Base-by-base conservation (phyloP, 1,140 invertebrate species). In the Neodiprion fabricii region DNA sequence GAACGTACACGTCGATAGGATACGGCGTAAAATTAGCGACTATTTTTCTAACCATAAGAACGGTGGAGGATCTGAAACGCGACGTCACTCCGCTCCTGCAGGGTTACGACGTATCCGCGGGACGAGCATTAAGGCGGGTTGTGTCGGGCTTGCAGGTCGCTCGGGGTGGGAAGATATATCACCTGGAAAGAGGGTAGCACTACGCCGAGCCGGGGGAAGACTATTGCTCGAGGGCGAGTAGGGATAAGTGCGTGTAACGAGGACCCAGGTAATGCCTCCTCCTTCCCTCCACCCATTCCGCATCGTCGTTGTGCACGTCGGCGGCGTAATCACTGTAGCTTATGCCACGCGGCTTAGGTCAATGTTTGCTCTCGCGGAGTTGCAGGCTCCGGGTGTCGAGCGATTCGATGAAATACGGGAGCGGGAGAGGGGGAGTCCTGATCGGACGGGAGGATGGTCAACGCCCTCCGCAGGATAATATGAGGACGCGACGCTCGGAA, bases 321-420 rank as follows among this genome's bases (percentile, higher is more conserved):
- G 28, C 28, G 28, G 28, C 28, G 78, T 83, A 83, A 83, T 83
- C 80, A 81, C 77, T 73, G 73, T 82, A 82, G 82, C 79, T 79
- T 83, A 83, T 83, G 80, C 82, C 76, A 21, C 76, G 75, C 50
- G 74, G 80, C 78, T 83, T 80, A 77, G 76, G 80, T 82, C 82
- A 83, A 83, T 81, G 77, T 83, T 83, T 78, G 79, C 80, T 79
- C 53, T 70, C 75, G 78, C 80, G 80, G 79, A 76, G 75, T 80
- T 77, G 81, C 79, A 79, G 80, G 82, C 75, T 72, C 50, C 47
- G 28, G 14, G 61, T 14, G 21, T n/a, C 61, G 61, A 66, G 61
- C 14, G 61, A 21, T n/a, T 66, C 28, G 28, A 5, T 40, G 28
- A 40, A 40, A 40, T 40, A 40, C 28, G 28, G 5, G 28, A 40